Evolutionary conservation across 2,113 vertebrate species (phyloP), one percentile per base, ranked within the genome.

Genomic region (Hemiprocne comata): DNA sequence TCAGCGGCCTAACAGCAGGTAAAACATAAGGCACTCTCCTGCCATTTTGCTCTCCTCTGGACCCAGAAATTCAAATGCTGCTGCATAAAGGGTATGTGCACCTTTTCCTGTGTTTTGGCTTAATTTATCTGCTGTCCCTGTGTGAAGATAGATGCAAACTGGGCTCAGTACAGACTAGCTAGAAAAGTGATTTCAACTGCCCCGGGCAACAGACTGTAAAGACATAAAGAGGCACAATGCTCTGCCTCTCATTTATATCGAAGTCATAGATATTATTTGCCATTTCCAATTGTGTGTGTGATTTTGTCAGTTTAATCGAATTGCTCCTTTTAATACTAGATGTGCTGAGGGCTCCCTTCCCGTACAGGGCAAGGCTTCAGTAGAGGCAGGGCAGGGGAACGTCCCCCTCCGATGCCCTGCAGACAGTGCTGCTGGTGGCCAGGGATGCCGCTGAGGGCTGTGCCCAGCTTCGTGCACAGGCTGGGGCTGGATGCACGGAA

Each of bases 361-460:
- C 15, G 2, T 46, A 5, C 4, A 8, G 4, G 57, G 31, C 0
- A 2, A 1, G 33, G 53, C 2, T 44, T 6, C 55, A 4, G 1
- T 0, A 4, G 0, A 7, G 42, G 19, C 55, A 67, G 61, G 7
- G 51, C 17, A 1, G 60, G 34, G 44, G 23, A 20, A 54, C n/a
- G n/a, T n/a, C 46, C 38, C 38, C 25, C 18, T 10, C 58, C 1
- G 0, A 15, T 38, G 53, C 16, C 53, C 17, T 24, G 46, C 48
- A 50, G 10, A 8, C 6, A 24, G 20, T 25, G 50, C 74, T 31
- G 61, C 13, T 13, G 34, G 67, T 33, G n/a, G n/a, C 7, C 33
- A 3, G 42, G 33, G 20, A 10, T 11, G 36, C 10, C 74, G 66
- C 65, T 15, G n/a, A 8, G 28, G 44, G 7, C 58, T 44, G 44